phyloP scores from a whole-genome alignment of 1,140 invertebrate species.

The Drosophila micromelanica region DNA sequence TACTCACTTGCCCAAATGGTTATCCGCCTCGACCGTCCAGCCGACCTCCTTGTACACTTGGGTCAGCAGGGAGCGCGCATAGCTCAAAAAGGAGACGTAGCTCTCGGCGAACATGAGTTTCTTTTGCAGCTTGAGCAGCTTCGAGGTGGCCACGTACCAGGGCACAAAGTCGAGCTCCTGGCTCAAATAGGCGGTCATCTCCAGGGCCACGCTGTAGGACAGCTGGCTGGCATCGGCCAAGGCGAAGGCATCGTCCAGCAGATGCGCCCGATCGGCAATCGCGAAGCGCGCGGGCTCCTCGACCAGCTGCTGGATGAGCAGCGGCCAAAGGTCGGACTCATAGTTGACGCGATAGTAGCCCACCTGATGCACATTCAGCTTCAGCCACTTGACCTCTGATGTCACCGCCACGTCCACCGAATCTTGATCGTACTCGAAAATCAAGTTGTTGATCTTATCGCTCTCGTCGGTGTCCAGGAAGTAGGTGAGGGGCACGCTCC shows the following conservation, averaged over 20 bases:
- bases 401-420: slow-evolving; percentile 7
- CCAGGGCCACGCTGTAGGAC: slow-evolving; percentile 88
- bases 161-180: slow-evolving; percentile 89
- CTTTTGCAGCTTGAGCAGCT: slow-evolving; percentile 86
- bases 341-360: slow-evolving; percentile 97
- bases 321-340: slow-evolving; percentile 87
- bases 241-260: slow-evolving; percentile 94
- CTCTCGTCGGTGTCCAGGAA: slow-evolving; percentile 85
- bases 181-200: slow-evolving; percentile 88
- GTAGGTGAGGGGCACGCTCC: slow-evolving; percentile 93
- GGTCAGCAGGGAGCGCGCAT: slow-evolving; percentile 85
- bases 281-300: slow-evolving; percentile 85
- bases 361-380: slow-evolving; percentile 93
- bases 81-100: slow-evolving; percentile 87
- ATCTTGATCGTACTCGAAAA: slow-evolving; percentile 59
- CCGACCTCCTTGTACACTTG: slow-evolving; percentile 85
- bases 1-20: slow-evolving; percentile 84
- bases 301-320: slow-evolving; percentile 86
- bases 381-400: slow-evolving; percentile 88
- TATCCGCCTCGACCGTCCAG: slow-evolving; percentile 86
- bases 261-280: slow-evolving; percentile 90
- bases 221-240: slow-evolving; percentile 89
- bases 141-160: slow-evolving; percentile 88
- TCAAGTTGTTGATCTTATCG: slow-evolving; percentile 52
- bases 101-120: slow-evolving; percentile 86